A percentile compares a stretch with the other conserved stretches of the same genome.
phyloP scores from a whole-genome alignment of 2,888 invertebrate genomes.

The Heliconius charithonia region DNA sequence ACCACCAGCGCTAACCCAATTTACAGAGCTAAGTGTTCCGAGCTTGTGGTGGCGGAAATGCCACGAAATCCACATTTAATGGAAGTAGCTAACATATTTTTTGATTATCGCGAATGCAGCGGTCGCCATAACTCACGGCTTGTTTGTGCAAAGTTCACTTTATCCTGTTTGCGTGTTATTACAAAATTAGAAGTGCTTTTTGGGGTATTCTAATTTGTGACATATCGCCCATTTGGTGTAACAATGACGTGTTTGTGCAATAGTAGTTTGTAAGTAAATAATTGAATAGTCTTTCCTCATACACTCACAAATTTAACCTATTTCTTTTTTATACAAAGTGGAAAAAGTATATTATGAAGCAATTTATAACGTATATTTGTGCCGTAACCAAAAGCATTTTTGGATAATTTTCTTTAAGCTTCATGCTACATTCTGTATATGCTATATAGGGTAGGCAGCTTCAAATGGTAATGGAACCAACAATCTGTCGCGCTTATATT shows the following conservation, averaged over 20 bases:
- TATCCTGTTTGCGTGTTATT: constrained; percentile 6
- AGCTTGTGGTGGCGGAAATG: constrained; percentile 35
- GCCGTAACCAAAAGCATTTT: no score
- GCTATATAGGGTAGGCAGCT: no score
- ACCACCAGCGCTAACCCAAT: constrained; percentile 29
- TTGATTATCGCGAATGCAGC: constrained; percentile 36
- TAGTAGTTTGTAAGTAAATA: no score
- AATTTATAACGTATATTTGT: no score
- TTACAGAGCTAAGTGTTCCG: constrained; percentile 38
- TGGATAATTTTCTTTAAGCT: no score
- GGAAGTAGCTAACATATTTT: constrained; percentile 34
- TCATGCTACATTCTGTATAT: no score
- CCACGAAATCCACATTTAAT: constrained; percentile 29
- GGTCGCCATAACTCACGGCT: constrained; percentile 19
- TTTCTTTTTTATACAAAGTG: no score
- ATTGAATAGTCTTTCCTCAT: no score
- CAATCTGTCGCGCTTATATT: no score
- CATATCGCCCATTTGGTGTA: not conserved
- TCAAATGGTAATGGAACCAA: not conserved
- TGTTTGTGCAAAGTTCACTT: constrained; percentile 27
- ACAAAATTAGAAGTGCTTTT: constrained; percentile 22
- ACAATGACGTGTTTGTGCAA: not conserved
- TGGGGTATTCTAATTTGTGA: not conserved
- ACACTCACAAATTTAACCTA: no score
- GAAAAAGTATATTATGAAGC: no score